These are phyloP conservation scores for Drosophila orosa DNA, from an alignment of 1,140 invertebrate genomes.

Conservation along the genomic window DNA sequence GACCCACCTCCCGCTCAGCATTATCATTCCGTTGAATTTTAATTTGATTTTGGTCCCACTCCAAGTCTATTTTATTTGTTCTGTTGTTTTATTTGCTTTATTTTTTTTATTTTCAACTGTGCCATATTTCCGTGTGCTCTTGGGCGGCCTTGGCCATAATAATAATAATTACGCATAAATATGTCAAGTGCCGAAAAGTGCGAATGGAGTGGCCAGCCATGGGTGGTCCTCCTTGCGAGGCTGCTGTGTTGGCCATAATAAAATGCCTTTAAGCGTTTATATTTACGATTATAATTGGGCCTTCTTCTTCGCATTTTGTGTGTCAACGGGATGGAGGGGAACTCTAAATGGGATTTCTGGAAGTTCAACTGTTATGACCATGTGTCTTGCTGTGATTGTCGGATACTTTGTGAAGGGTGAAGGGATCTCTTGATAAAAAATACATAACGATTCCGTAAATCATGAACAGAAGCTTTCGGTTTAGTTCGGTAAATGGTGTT, in stretches of 20 bases:
- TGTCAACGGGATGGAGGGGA: not conserved
- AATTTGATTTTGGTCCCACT: slow-evolving; percentile 52
- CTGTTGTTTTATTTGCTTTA: not conserved
- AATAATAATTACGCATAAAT: slow-evolving; percentile 65
- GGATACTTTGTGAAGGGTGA: not conserved
- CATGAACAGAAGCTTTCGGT: not conserved
- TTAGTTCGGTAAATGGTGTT: not conserved
- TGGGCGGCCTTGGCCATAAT: slow-evolving; percentile 42
- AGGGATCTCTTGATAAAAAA: not conserved
- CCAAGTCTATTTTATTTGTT: not conserved
- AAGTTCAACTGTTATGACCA: slow-evolving; percentile 15
- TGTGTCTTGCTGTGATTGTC: slow-evolving; percentile 20
- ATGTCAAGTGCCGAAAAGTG: slow-evolving; percentile 55
- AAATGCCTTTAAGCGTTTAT: slow-evolving; percentile 52
- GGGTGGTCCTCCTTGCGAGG: slow-evolving; percentile 12
- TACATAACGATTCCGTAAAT: not conserved
- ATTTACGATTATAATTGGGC: slow-evolving; percentile 50
- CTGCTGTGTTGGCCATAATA: slow-evolving; percentile 53
- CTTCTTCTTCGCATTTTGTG: slow-evolving; percentile 9
- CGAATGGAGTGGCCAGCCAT: slow-evolving; percentile 23
- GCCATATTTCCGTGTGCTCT: slow-evolving; percentile 24
- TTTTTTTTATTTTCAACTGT: slow-evolving; percentile 12
- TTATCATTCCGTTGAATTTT: slow-evolving; percentile 42
- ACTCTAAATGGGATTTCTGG: slow-evolving; percentile 3
- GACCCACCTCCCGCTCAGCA: not conserved